Evolutionary conservation across 2,797 vertebrate genomes (phyloP).

Genomic region (Pogoniulus pusillus): DNA sequence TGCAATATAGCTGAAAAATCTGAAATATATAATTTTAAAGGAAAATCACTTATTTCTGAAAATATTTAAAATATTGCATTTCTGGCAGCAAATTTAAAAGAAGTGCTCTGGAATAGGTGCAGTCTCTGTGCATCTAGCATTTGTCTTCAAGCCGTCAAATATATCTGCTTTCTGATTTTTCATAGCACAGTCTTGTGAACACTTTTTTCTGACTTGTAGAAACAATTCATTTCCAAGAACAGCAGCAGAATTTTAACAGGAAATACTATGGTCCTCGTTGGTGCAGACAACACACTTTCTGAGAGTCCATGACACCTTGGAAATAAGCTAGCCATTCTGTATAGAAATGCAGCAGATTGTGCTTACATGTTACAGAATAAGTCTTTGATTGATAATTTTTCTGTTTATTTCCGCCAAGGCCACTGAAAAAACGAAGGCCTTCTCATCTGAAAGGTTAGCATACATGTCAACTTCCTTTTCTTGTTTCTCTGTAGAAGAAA

Average conservation of each 20-base stretch:
- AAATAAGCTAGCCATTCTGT: slow-evolving; percentile 62
- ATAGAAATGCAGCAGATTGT: slow-evolving; percentile 54
- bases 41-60: slow-evolving; percentile 72
- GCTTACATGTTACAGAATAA: slow-evolving; percentile 85
- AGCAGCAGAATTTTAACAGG: slow-evolving; percentile 46
- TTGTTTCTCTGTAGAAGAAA: slow-evolving; percentile 90
- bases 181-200: slow-evolving; percentile 59
- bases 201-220: slow-evolving; percentile 61
- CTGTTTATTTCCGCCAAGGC: slow-evolving; percentile 99
- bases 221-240: slow-evolving; percentile 41
- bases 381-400: slow-evolving; percentile 97
- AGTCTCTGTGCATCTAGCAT: slow-evolving; percentile 50
- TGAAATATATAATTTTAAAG: slow-evolving; percentile 74
- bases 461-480: slow-evolving; percentile 98
- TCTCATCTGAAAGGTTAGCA: slow-evolving; percentile 96
- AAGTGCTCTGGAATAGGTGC: slow-evolving; percentile 64
- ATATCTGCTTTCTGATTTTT: slow-evolving; percentile 38
- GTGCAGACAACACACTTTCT: slow-evolving; percentile 36
- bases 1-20: slow-evolving; percentile 72
- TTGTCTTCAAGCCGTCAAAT: slow-evolving; percentile 46
- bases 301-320: slow-evolving; percentile 62
- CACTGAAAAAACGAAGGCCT: slow-evolving; percentile 98
- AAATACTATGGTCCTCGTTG: slow-evolving; percentile 41
- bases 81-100: slow-evolving; percentile 69
- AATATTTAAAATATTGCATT: slow-evolving; percentile 78